phyloP scores from a whole-genome alignment of 2,888 invertebrate genomes.

The Phrixothrix hirtus region DNA sequence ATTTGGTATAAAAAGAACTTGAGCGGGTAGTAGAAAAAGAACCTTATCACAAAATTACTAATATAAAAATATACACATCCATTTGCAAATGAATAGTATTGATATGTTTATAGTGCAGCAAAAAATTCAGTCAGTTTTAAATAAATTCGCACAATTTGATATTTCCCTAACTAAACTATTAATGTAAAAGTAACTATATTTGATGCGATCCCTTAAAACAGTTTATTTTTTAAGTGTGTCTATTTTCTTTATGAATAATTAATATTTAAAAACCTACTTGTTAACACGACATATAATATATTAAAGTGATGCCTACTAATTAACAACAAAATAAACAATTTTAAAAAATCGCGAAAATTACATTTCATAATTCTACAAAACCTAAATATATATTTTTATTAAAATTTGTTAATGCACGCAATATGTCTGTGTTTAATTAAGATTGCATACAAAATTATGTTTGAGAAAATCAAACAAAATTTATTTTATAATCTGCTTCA shows the following conservation, averaged over 20 bases:
- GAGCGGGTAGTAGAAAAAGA: slow-evolving; percentile 5
- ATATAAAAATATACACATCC: slow-evolving; percentile 34
- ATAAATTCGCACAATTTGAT: slow-evolving; percentile 32
- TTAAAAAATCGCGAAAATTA: slow-evolving; percentile 33
- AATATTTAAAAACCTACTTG: slow-evolving; percentile 29
- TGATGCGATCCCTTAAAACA: slow-evolving; percentile 37
- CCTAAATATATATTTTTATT: slow-evolving; percentile 41
- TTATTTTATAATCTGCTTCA: neutral
- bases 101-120: slow-evolving; percentile 41
- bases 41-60: slow-evolving; percentile 15
- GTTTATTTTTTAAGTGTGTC: slow-evolving; percentile 31
- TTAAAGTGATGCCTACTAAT: slow-evolving; percentile 26
- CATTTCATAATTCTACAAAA: slow-evolving; percentile 34
- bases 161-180: slow-evolving; percentile 40
- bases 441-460: neutral
- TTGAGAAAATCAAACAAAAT: neutral
- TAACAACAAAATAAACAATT: slow-evolving; percentile 33
- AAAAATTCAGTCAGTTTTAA: slow-evolving; percentile 28
- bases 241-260: slow-evolving; percentile 24
- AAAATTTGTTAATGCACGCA: slow-evolving; percentile 50
- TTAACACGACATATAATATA: slow-evolving; percentile 30
- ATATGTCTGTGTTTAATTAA: slow-evolving; percentile 36
- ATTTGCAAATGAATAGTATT: slow-evolving; percentile 24
- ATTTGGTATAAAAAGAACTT: slow-evolving; percentile 2
- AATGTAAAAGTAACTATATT: slow-evolving; percentile 34